phyloP scores from a whole-genome alignment of 2,797 vertebrate species.

The Paratrypauchen microcephalus region DNA sequence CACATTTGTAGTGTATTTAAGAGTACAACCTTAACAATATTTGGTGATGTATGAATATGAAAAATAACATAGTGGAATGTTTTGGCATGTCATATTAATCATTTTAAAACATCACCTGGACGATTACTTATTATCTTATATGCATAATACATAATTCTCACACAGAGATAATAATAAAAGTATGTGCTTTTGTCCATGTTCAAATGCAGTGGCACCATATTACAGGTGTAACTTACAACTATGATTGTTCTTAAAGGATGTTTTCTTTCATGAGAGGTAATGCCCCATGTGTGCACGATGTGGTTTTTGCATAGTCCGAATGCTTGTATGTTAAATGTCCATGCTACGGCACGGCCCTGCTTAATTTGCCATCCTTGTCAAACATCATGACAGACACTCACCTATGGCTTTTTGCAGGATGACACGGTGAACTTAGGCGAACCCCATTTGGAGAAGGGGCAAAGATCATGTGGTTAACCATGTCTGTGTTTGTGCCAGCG shows the following conservation, averaged over 20 bases:
- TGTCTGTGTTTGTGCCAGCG: constrained; percentile 20
- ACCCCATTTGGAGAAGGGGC: constrained; percentile 34
- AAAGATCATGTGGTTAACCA: constrained; percentile 14
- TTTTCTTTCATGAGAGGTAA: constrained; percentile 42
- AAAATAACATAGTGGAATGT: not conserved
- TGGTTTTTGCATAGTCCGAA: constrained; percentile 36
- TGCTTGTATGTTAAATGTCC: constrained; percentile 31
- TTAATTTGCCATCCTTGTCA: constrained; percentile 42
- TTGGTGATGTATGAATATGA: not conserved
- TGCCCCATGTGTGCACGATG: constrained; percentile 47
- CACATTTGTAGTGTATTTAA: not conserved
- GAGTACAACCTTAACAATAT: not conserved
- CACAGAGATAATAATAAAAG: not conserved
- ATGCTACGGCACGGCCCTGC: constrained; percentile 41
- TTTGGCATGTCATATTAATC: not conserved
- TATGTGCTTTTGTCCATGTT: not conserved
- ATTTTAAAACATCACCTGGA: not conserved
- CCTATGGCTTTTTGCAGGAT: constrained; percentile 50
- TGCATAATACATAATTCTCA: not conserved
- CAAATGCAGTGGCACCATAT: constrained; percentile 9
- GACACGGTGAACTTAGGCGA: constrained; percentile 41
- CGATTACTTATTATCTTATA: not conserved
- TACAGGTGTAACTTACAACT: constrained; percentile 52
- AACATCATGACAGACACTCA: constrained; percentile 42
- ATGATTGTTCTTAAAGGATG: constrained; percentile 50